Evolutionary conservation across 2,888 invertebrate species (phyloP).

Genomic region (Phasia obesa): DNA sequence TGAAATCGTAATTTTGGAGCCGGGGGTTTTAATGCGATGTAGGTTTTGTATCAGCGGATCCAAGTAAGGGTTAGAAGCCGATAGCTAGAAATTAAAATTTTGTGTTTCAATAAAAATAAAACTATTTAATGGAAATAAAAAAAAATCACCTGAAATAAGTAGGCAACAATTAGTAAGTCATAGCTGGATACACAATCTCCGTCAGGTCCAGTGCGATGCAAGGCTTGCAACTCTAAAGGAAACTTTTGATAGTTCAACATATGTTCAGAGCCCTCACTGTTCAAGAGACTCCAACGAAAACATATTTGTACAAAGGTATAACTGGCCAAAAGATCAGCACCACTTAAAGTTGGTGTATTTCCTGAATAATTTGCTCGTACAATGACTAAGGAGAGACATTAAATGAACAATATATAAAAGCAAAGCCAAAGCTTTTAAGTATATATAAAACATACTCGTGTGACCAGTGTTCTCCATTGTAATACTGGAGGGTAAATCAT

Average conservation of each 20-base stretch:
- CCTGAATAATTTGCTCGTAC: conserved; percentile 77
- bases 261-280: conserved; percentile 85
- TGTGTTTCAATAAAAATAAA: background rate
- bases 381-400: conserved; percentile 70
- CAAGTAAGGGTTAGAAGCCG: conserved; percentile 84
- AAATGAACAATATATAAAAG: background rate
- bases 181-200: conserved; percentile 78
- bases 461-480: conserved; percentile 84
- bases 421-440: too few species aligned
- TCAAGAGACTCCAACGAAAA: conserved; percentile 85
- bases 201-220: conserved; percentile 77
- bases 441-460: conserved; percentile 80
- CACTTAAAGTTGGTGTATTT: conserved; percentile 80
- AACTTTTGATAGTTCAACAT: conserved; percentile 83
- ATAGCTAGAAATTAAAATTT: conserved; percentile 76
- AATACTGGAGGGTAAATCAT: conserved; percentile 82
- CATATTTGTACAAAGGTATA: conserved; percentile 84
- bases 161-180: conserved; percentile 83
- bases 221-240: conserved; percentile 85
- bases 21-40: conserved; percentile 82
- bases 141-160: conserved; percentile 82
- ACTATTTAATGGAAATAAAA: background rate
- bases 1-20: conserved; percentile 81
- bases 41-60: conserved; percentile 84
- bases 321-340: conserved; percentile 83